phyloP scores from a whole-genome alignment of 2,888 invertebrate genomes.

The Cactoblastis cactorum region DNA sequence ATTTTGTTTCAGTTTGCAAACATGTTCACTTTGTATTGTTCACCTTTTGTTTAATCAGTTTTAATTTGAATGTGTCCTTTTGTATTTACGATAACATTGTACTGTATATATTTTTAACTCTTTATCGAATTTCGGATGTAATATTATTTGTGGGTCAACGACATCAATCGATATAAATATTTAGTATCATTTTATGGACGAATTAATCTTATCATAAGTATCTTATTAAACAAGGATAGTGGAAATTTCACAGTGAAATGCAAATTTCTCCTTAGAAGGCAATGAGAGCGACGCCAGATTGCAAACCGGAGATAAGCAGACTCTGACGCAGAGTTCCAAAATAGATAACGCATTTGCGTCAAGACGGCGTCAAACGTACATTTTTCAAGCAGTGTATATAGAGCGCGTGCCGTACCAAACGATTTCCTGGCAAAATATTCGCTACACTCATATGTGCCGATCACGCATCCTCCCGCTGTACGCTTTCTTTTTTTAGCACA shows the following conservation, averaged over 20 bases:
- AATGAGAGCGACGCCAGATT: slow-evolving; percentile 62
- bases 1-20: no score
- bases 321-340: slow-evolving; percentile 75
- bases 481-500: slow-evolving; percentile 47
- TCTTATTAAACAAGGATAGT: slow-evolving; percentile 2
- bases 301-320: slow-evolving; percentile 66
- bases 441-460: slow-evolving; percentile 45
- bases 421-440: slow-evolving; percentile 70
- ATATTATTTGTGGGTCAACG: no score
- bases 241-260: slow-evolving; percentile 17
- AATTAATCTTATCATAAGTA: no score
- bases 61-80: no score
- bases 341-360: slow-evolving; percentile 80
- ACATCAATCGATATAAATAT: no score
- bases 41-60: no score
- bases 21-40: no score
- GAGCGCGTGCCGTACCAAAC: slow-evolving; percentile 59
- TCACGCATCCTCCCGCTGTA: slow-evolving; percentile 52
- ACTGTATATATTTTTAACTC: no score
- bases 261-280: slow-evolving; percentile 35
- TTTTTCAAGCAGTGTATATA: slow-evolving; percentile 71
- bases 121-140: no score
- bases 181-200: no score
- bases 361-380: slow-evolving; percentile 77
- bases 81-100: no score